Conservation (phyloP, 2,797 vertebrate genomes). For the Saguinus oedipus region DNA sequence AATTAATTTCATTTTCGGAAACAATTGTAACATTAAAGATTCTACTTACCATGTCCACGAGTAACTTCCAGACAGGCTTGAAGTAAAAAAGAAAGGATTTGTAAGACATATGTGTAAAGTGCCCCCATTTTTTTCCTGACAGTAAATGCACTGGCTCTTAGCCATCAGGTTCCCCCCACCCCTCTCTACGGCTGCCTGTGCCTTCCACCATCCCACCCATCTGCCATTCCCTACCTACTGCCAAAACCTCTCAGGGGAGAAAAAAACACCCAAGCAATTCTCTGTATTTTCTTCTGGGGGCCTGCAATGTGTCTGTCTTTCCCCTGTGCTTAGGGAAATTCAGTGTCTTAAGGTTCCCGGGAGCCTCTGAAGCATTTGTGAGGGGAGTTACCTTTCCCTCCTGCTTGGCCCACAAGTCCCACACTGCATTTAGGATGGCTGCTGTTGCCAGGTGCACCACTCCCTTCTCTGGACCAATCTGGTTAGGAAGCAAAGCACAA, state of each 20-base stretch:
- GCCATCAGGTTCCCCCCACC: not conserved
- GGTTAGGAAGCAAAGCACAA: conserved; percentile 59
- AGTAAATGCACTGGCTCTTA: not conserved
- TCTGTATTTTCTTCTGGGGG: not conserved
- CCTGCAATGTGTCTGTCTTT: not conserved
- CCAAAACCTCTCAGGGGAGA: not conserved
- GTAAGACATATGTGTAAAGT: not conserved
- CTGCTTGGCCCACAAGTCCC: conserved; percentile 90
- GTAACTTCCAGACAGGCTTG: conserved; percentile 89
- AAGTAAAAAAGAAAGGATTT: not conserved
- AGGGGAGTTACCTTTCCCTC: conserved; percentile 85
- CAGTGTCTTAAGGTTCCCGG: rapidly evolving
- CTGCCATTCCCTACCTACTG: not conserved
- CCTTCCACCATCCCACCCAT: not conserved
- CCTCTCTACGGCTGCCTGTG: not conserved
- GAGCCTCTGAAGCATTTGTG: no score
- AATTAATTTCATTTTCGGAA: not conserved
- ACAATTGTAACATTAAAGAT: not conserved
- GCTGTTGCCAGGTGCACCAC: conserved; percentile 87
- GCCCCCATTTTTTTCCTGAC: not conserved
- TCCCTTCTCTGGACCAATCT: conserved; percentile 90
- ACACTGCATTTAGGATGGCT: conserved; percentile 88
- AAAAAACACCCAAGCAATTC: not conserved
- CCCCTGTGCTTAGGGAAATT: rapidly evolving
- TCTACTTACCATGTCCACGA: conserved; percentile 88